Conservation (phyloP, 2,888 invertebrate species). For the Agrochola macilenta region DNA sequence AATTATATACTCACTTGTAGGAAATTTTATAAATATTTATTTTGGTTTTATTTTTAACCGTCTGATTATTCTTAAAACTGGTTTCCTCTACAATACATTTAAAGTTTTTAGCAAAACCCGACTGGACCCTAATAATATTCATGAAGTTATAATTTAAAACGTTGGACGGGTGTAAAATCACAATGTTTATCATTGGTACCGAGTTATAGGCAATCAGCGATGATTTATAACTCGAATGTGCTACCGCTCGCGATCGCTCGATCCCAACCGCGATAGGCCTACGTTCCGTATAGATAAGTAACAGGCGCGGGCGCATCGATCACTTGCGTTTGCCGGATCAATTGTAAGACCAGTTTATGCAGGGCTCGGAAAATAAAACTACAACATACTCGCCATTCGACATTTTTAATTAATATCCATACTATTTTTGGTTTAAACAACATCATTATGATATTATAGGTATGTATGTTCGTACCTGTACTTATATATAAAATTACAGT, state of each 20-base stretch:
- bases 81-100: neutral
- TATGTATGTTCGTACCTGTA: neutral
- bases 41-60: constrained; percentile 12
- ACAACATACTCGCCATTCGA: constrained; percentile 45
- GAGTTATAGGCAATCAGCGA: constrained; percentile 82
- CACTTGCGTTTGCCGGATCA: constrained; percentile 70
- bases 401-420: constrained; percentile 62
- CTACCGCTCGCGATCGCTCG: constrained; percentile 79
- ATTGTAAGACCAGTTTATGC: constrained; percentile 72
- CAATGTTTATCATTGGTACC: constrained; percentile 81
- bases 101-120: constrained; percentile 17
- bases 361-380: constrained; percentile 63
- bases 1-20: neutral
- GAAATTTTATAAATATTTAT: constrained; percentile 5
- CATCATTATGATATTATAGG: constrained; percentile 41
- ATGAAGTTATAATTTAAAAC: constrained; percentile 68
- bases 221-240: constrained; percentile 82
- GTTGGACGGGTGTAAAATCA: constrained; percentile 76
- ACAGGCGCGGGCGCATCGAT: constrained; percentile 73
- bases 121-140: constrained; percentile 64
- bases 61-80: neutral
- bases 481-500: constrained; percentile 8
- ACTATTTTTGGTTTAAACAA: constrained; percentile 36
- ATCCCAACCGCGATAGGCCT: constrained; percentile 76
- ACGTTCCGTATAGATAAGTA: constrained; percentile 68